These are phyloP conservation scores for Oryctolagus cuniculus DNA, from an alignment of 2,113 vertebrate genomes.

Conservation along the genomic window DNA sequence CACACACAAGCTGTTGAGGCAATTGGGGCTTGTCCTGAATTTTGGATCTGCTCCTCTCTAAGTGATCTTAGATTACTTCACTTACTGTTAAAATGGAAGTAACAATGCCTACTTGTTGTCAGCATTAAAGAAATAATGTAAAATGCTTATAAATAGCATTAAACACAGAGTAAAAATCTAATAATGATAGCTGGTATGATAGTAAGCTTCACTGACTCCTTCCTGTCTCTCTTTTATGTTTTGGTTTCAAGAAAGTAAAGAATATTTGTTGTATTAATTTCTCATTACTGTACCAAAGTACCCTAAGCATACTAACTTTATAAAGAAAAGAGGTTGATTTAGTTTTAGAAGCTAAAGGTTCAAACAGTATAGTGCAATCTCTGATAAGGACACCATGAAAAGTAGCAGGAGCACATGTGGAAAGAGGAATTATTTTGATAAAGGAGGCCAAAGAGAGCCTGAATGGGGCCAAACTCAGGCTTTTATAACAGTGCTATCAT, in stretches of 20 bases:
- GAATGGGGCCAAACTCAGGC: too few species aligned
- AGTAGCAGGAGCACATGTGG: too few species aligned
- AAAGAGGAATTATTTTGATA: too few species aligned
- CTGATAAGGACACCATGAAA: too few species aligned
- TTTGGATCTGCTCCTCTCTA: conserved; percentile 39
- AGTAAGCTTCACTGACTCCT: neutral
- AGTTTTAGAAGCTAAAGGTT: too few species aligned
- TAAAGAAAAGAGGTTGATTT: too few species aligned
- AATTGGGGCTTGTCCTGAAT: conserved; percentile 14
- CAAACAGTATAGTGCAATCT: too few species aligned
- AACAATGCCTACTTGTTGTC: neutral
- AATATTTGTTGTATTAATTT: neutral
- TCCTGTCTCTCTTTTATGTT: neutral
- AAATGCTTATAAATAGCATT: neutral
- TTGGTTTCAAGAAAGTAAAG: conserved; percentile 58
- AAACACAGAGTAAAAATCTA: conserved; percentile 28
- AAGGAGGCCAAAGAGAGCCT: too few species aligned
- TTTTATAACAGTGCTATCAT: too few species aligned
- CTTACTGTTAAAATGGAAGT: conserved; percentile 55
- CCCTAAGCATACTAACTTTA: too few species aligned
- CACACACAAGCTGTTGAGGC: neutral
- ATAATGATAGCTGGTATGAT: neutral
- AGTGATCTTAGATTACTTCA: conserved; percentile 33
- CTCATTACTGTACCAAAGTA: too few species aligned
- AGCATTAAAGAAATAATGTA: conserved; percentile 51